Evolutionary conservation across 2,113 vertebrate genomes (phyloP), one percentile per base, ranked within the genome.

Genomic region (Poeciliopsis occidentalis): DNA sequence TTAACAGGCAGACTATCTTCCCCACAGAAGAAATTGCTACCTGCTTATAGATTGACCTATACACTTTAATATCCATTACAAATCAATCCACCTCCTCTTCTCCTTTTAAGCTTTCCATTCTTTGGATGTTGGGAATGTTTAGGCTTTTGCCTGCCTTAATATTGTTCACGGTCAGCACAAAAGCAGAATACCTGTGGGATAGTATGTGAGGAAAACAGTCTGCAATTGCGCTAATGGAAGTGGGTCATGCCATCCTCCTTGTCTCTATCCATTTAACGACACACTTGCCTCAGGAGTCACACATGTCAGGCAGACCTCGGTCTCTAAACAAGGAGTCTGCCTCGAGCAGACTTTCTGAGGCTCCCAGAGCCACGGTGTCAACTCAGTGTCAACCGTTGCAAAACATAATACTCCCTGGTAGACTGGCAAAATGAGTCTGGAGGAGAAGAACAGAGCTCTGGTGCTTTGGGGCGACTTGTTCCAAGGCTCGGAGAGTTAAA

Each of bases 191-290:
- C 85, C 76, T 88, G 79, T 85, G 84, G 80, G 82, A 73, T 70
- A 64, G 70, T 82, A 27, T 64, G 61, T 34, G 64, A 75, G 70
- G 37, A 83, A 78, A 87, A 69, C 75, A 67, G 68, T 64, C n/a
- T 32, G 29, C n/a, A 34, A 31, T 69, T 71, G 63, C 63, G 81
- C 71, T 68, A 44, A 75, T 79, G 29, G 85, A 93, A 93, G 71
- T 93, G 83, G 92, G 90, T 93, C 91, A 91, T 82, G 78, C 79
- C 81, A 82, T 79, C 75, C 67, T 78, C 67, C 47, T 69, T 85
- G 82, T 90, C 88, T 84, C 78, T 82, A 17, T 77, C 86, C 77
- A 88, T 92, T 92, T 86, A 79, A 89, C 83, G 76, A 76, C 84
- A 83, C 5, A 22, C 81, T 78, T 71, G 87, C 91, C 85, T 87